Evolutionary conservation across 2,888 invertebrate species (phyloP).

Genomic region (Parnassius mnemosyne): DNA sequence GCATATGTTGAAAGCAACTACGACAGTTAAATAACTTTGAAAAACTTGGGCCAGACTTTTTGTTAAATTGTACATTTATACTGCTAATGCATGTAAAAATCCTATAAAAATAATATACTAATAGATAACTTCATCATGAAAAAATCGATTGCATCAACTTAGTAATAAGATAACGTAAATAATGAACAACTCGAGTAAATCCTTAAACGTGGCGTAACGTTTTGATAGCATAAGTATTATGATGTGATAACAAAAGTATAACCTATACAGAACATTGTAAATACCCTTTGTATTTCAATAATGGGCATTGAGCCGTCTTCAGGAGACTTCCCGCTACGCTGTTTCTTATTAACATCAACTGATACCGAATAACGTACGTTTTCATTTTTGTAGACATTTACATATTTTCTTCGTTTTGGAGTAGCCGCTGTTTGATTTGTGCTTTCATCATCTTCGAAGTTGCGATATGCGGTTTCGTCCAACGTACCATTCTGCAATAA

Average conservation of each 20-base stretch:
- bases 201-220: constrained; percentile 16
- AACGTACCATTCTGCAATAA: constrained; percentile 59
- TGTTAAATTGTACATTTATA: no score
- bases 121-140: constrained; percentile 20
- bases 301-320: constrained; percentile 52
- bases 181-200: constrained; percentile 29
- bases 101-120: no score
- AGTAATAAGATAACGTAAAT: constrained; percentile 20
- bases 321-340: constrained; percentile 36
- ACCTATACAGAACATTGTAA: constrained; percentile 46
- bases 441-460: constrained; percentile 47
- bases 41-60: neutral
- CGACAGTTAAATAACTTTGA: constrained; percentile 6
- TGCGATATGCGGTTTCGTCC: constrained; percentile 49
- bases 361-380: constrained; percentile 71
- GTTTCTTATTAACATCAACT: constrained; percentile 50
- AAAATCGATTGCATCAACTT: constrained; percentile 33
- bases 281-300: constrained; percentile 70
- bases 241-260: constrained; percentile 39
- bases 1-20: constrained; percentile 18
- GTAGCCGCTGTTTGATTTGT: constrained; percentile 39
- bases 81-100: no score
- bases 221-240: constrained; percentile 27
- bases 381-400: constrained; percentile 51
- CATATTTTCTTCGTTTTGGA: constrained; percentile 52